Evolutionary conservation across 1,140 invertebrate species (phyloP).

Genomic region (Pogonomyrmex barbatus): DNA sequence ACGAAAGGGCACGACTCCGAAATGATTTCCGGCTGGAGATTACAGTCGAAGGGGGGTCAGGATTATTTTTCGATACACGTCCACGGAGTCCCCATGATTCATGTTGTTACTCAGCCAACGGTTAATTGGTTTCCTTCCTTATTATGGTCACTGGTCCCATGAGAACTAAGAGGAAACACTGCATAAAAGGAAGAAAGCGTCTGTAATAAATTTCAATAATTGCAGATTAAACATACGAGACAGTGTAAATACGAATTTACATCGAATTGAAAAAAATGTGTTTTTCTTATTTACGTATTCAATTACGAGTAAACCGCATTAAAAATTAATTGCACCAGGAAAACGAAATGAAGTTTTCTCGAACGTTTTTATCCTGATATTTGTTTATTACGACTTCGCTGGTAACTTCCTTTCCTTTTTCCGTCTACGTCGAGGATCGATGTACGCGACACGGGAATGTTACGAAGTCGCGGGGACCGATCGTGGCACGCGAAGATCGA

Average conservation of each 20-base stretch:
- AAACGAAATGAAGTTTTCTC: not conserved
- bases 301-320: not conserved
- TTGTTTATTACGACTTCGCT: not conserved
- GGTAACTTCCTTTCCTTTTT: not conserved
- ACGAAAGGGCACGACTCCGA: not conserved
- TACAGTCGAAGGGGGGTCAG: not conserved
- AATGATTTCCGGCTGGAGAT: not conserved
- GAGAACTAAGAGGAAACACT: not conserved
- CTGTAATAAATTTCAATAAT: not conserved
- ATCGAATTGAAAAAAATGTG: not conserved
- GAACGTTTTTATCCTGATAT: no score
- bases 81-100: not conserved
- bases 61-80: not conserved
- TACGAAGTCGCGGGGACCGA: not conserved
- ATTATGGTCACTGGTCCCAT: not conserved
- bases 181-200: not conserved
- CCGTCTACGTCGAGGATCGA: constrained; percentile 6
- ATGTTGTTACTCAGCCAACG: not conserved
- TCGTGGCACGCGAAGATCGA: constrained; percentile 2
- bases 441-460: not conserved
- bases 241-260: not conserved
- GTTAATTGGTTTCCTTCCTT: constrained; percentile 12
- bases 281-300: not conserved
- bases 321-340: not conserved
- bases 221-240: constrained; percentile 5